Evolutionary conservation across 2,113 vertebrate species (phyloP), one percentile per base, ranked within the genome.

Genomic region (Neofelis nebulosa): DNA sequence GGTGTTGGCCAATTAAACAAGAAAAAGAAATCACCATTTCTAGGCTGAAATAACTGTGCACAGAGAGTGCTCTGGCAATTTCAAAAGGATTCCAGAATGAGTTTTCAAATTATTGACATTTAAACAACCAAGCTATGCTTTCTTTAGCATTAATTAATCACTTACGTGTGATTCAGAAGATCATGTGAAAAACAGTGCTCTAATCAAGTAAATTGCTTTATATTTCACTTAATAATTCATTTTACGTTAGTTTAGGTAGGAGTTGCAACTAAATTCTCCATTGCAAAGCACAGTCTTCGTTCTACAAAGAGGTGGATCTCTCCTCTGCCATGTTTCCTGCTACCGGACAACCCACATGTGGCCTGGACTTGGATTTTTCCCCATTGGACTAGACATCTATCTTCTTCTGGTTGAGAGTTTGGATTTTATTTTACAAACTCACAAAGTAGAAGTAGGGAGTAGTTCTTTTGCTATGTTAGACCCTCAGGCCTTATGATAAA

Each of bases 91-190:
- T 86, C 52, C 19, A 91, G 23, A 91, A 68, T 71, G 13, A 88
- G 21, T 48, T 96, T 91, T 91, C 73, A 85, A 91, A 89, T 76
- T 80, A 80, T 3, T 63, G 45, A 41, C 16, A 91, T 41, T 95
- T 86, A 19, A 88, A 86, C 92, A 87, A n/a, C 31, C 84, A 97
- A 95, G 3, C 21, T 87, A 73, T 14, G 68, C 2, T 65, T 85
- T 68, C 61, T 31, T 86, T 86, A 95, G 68, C 65, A 68, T 89
- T 38, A 96, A 80, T 92, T 83, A 93, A 83, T 95, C 65, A 96
- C 8, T 74, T 91, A 79, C 55, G 84, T 10, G 29, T 55, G 48
- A 96, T 91, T 91, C 48, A 93, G 2, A 89, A 50, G 55, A 73
- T 69, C 41, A 79, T 93, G 83, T 63, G 74, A 92, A 85, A 87